These are phyloP conservation scores for Pristionchus arcanus DNA, from an alignment of 2,888 invertebrate genomes.

Conservation along the genomic window DNA sequence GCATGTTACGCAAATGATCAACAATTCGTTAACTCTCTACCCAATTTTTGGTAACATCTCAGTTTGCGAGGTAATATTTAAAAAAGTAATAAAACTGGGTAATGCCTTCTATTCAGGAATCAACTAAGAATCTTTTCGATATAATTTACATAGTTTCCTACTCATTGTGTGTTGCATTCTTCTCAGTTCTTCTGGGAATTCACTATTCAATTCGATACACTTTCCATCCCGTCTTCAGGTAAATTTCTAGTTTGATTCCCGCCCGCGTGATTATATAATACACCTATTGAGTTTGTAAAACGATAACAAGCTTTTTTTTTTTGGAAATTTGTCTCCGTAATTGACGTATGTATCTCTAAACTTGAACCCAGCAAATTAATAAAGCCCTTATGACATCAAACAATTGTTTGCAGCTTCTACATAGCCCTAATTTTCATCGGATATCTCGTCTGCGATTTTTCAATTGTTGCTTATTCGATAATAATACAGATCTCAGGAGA, in stretches of 20 bases:
- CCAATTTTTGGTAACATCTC: background rate
- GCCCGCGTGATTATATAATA: background rate
- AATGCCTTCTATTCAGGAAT: background rate
- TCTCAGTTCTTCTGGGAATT: background rate
- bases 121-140: background rate
- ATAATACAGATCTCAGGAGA: background rate
- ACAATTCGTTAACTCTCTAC: background rate
- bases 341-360: background rate
- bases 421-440: background rate
- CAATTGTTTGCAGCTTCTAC: background rate
- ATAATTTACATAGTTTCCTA: background rate
- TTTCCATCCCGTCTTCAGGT: constrained; percentile 39
- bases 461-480: background rate
- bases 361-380: background rate
- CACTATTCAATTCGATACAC: background rate
- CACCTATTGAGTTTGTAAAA: background rate
- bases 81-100: too few relatives aligned
- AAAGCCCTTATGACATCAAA: background rate
- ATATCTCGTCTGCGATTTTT: background rate
- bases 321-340: background rate
- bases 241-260: background rate
- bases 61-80: background rate
- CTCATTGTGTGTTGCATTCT: background rate
- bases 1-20: background rate
- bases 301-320: background rate